Percentiles rank a stretch among this genome's conserved stretches.
Conservation (phyloP, 1,140 invertebrate species). For the Carposina sasakii region DNA sequence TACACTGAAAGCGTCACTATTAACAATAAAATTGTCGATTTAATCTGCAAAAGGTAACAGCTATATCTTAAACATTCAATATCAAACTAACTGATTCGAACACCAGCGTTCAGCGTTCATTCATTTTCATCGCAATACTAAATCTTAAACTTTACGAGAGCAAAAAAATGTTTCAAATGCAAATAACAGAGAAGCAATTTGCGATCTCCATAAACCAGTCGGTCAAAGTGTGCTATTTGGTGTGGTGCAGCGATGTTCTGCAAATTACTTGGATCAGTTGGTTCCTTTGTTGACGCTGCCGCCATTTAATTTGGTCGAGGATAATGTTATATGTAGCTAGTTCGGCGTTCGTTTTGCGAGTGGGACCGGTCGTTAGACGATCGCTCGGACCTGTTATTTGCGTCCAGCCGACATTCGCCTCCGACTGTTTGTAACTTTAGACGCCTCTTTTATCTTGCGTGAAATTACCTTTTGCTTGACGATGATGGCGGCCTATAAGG, state of each 20-base stretch:
- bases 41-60: too few species aligned
- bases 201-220: too few species aligned
- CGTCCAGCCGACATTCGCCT: conserved; percentile 29
- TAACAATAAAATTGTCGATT: too few species aligned
- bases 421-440: conserved; percentile 36
- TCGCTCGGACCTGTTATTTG: conserved; percentile 43
- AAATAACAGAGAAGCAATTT: conserved; percentile 11
- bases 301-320: conserved; percentile 32
- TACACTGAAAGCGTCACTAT: too few species aligned
- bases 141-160: too few species aligned
- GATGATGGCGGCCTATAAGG: too few species aligned
- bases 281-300: conserved; percentile 24
- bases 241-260: not conserved
- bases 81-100: too few species aligned
- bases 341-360: conserved; percentile 16
- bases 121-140: too few species aligned
- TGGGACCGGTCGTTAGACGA: conserved; percentile 26
- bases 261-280: conserved; percentile 2
- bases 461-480: conserved; percentile 34
- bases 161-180: too few species aligned
- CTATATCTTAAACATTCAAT: too few species aligned
- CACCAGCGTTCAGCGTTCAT: too few species aligned
- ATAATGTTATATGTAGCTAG: conserved; percentile 9
- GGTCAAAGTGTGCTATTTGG: conserved; percentile 2
- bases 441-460: conserved; percentile 39